A percentile compares a stretch with the other conserved stretches of the same genome.
Conservation (phyloP, 1,140 invertebrate species). For the Zaprionus capensis region DNA sequence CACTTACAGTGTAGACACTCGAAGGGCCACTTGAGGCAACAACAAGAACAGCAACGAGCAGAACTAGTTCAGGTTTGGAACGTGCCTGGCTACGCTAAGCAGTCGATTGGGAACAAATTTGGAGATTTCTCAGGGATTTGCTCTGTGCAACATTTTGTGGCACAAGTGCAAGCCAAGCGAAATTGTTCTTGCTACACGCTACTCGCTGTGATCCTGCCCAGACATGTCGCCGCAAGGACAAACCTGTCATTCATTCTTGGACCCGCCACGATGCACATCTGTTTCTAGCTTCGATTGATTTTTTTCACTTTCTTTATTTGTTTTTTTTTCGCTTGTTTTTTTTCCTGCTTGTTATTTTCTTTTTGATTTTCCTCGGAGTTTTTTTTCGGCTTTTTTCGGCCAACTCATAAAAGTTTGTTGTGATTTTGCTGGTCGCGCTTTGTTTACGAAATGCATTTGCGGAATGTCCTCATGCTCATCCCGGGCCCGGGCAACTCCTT, state of each 20-base stretch:
- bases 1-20: constrained; percentile 6
- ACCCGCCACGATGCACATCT: constrained; percentile 14
- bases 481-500: constrained; percentile 62
- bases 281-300: constrained; percentile 13
- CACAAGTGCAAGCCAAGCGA: constrained; percentile 57
- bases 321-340: neutral
- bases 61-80: constrained; percentile 9
- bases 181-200: constrained; percentile 42
- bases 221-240: constrained; percentile 34
- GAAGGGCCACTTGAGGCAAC: constrained; percentile 16
- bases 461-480: constrained; percentile 37
- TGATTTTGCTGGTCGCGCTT: constrained; percentile 30
- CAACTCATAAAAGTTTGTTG: constrained; percentile 29
- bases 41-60: neutral
- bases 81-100: constrained; percentile 41
- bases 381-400: constrained; percentile 23
- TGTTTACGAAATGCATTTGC: constrained; percentile 79
- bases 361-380: neutral
- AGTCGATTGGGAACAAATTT: constrained; percentile 36
- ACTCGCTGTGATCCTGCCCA: constrained; percentile 14
- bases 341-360: neutral
- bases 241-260: constrained; percentile 6
- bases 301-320: constrained; percentile 11
- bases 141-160: constrained; percentile 37
- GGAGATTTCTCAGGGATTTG: constrained; percentile 14